These are phyloP conservation scores for Clavelina lepadiformis DNA, from an alignment of 23 tunicate genomes.

Conservation along the genomic window DNA sequence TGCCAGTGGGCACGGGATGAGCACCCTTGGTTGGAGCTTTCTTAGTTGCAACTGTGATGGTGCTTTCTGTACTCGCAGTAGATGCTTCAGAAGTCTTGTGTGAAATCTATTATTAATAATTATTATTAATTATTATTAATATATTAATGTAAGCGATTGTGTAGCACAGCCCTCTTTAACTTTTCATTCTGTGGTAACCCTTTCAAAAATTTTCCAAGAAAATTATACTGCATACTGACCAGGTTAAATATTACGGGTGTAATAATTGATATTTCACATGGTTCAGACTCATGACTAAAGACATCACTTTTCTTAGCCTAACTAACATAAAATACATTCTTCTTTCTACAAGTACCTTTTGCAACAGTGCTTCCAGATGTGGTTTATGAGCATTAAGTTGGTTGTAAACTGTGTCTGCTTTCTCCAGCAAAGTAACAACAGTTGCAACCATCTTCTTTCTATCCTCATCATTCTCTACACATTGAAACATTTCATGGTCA, in stretches of 20 bases:
- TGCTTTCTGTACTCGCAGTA: background rate
- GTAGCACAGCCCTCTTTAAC: too few relatives aligned
- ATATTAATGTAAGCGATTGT: too few relatives aligned
- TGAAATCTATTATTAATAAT: background rate
- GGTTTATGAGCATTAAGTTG: conserved; percentile 71
- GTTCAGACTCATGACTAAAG: too few relatives aligned
- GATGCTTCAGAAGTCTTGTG: background rate
- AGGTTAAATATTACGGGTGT: too few relatives aligned
- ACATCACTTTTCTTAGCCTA: too few relatives aligned
- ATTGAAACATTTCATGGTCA: too few relatives aligned
- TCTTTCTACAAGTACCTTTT: conserved; percentile 21
- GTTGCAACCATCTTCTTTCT: conserved; percentile 73
- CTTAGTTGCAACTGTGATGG: conserved; percentile 11
- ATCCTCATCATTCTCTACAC: conserved; percentile 93
- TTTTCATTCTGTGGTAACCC: too few relatives aligned
- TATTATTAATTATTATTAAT: too few relatives aligned
- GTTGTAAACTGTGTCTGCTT: conserved; percentile 80
- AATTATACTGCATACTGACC: too few relatives aligned
- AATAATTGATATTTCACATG: too few relatives aligned
- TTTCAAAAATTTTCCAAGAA: too few relatives aligned
- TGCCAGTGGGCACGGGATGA: conserved; percentile 16
- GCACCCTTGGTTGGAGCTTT: background rate
- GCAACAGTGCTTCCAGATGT: conserved; percentile 50
- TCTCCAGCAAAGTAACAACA: conserved; percentile 63
- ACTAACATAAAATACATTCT: too few relatives aligned